Evolutionary conservation across 2,797 vertebrate genomes (phyloP), one percentile per base, ranked within the genome.

Genomic region (Sylvilagus floridanus): DNA sequence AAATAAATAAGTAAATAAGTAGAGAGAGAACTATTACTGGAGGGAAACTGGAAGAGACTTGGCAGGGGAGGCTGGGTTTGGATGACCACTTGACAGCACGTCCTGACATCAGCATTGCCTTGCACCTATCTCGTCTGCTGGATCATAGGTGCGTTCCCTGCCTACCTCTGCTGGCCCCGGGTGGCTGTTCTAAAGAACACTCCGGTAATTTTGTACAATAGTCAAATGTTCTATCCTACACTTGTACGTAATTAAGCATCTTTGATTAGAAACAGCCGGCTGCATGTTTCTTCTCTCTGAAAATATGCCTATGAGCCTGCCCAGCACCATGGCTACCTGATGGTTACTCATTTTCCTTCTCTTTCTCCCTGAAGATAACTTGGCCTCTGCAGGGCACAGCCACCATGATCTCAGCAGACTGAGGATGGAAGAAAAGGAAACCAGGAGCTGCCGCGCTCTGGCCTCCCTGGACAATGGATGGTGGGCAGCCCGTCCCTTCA

Each of bases 401-500:
- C 97, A 94, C 92, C 95, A 94, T 97, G 97, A 72, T 42, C 47
- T 96, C 92, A 32, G 97, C 96, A 93, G 94, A 88, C 72, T 97
- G 97, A 99, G 95, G 96, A 99, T 98, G 98, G 98, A 97, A 73
- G 94, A 98, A 96, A 96, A 96, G 84, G 96, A 87, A 76, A 77
- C 93, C 97, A 87, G 98, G 97, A 98, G 94, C 97, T 91, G 97
- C 98, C 95, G 97, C 86, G 65, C 97, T 98, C 97, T 97, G 97
- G 89, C 95, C 98, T 97, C 97, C 95, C 95, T 96, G 98, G 98
- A 98, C 96, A 88, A 99, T 98, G 99, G 98, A 99, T 91, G 96
- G 92, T 69, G 98, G 96, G 96, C 98, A 98, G 96, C 97, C 98
- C 42, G 95, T 98, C 95, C 98, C 98, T 94, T 98, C 98, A 52